Evolutionary conservation across 2,113 vertebrate species (phyloP), one percentile per base, ranked within the genome.

Genomic region (Heterocephalus glaber): DNA sequence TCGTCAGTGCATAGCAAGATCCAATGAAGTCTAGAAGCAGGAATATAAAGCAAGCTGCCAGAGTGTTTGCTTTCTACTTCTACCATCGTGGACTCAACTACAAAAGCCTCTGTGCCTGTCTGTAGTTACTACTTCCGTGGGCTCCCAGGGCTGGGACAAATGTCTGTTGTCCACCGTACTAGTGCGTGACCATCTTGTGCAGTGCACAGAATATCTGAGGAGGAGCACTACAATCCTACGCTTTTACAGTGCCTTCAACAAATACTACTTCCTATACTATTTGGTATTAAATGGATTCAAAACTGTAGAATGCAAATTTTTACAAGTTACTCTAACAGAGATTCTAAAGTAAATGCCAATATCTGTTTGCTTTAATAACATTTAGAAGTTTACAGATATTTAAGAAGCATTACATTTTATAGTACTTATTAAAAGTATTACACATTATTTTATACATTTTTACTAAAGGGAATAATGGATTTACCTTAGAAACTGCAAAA

Each of bases 301-400:
- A 94, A 58, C 4, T 85, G 66, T 44, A 91, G 91, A 85, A 70
- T 82, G 17, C 60, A 87, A 41, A 70, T 65, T 90, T 89, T 86
- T 49, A 81, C 49, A 65, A 66, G 11, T 80, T 89, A 61, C 13
- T 85, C 14, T 89, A 87, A 90, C 24, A 91, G 33, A 58, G 33
- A 68, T 41, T 74, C 1, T 41, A 74, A 92, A 9, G 16, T 86
- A 35, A 93, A 54, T 89, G 52, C 66, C 30, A 41, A 9, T 89
- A 65, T 86, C 63, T 61, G 0, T 52, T 60, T 90, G 58, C 47
- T 84, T 97, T 88, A 65, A 72, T 33, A 94, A 4, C 35, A 95
- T 61, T 87, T 77, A 85, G 84, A 84, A 92, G 5, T 70, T 74
- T 80, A 72, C 83, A 66, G 41, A 81, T 84, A 63, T 84, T 82